phyloP scores from a whole-genome alignment of 2,797 vertebrate species.

The Ptychadena robeensis region DNA sequence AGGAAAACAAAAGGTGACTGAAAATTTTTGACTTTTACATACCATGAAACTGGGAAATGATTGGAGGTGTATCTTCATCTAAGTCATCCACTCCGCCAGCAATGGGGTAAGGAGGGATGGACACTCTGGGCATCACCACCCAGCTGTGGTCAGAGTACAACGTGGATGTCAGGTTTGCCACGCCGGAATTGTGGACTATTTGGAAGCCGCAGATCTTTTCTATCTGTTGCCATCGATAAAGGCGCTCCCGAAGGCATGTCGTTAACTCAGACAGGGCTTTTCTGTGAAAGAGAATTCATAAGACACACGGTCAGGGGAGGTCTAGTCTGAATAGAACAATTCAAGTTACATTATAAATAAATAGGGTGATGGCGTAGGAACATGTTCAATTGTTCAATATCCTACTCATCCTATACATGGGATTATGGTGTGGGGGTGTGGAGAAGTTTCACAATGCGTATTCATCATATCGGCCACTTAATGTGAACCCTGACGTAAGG shows the following conservation, averaged over 20 bases:
- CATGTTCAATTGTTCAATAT: too few relatives aligned
- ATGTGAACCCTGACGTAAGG: too few relatives aligned
- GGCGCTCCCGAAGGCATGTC: conserved; percentile 91
- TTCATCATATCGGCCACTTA: too few relatives aligned
- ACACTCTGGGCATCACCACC: conserved; percentile 97
- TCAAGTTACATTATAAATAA: not conserved
- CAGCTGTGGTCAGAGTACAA: conserved; percentile 98
- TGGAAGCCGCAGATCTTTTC: conserved; percentile 96
- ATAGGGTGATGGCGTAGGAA: not conserved
- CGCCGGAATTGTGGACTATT: conserved; percentile 92
- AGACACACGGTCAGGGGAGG: not conserved
- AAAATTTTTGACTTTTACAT: conserved; percentile 64
- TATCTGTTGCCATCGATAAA: conserved; percentile 98
- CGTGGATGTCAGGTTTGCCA: conserved; percentile 91
- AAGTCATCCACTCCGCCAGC: conserved; percentile 97
- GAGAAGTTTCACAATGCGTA: too few relatives aligned
- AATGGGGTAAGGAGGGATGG: conserved; percentile 95
- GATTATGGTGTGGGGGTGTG: too few relatives aligned
- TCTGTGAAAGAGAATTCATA: conserved; percentile 71
- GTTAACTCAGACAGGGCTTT: conserved; percentile 95
- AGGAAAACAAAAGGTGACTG: too few relatives aligned
- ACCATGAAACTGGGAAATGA: conserved; percentile 93
- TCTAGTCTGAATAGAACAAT: not conserved
- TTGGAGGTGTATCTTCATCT: conserved; percentile 96
- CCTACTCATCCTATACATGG: too few relatives aligned